Evolutionary conservation across 1,140 invertebrate genomes (phyloP), one percentile per base, ranked within the genome.

Genomic region (Drosophila insularis): DNA sequence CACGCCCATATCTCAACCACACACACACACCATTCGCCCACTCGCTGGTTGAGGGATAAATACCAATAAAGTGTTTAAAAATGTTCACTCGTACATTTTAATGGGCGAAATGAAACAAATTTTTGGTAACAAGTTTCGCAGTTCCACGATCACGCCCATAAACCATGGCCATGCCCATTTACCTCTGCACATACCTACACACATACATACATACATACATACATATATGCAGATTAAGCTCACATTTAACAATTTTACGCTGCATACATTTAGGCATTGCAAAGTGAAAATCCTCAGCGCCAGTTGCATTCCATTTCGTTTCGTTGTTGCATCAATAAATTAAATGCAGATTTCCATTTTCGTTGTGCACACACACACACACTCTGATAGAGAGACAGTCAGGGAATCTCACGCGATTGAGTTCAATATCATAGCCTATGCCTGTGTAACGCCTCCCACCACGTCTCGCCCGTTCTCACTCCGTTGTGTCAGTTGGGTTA

Each of bases 331-430:
- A 89, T 84, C 82, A 87, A 87, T 87, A 87, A 87, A 87, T 87
- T 89, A 87, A 87, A 89, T 87, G 84, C 82, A 87, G 82, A 87
- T 89, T 87, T 87, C 77, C 82, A 74, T 87, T 89, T 82, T 77
- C 75, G 67, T 58, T 55, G 77, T 46, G 59, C 66, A 27, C 31
- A 61, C 37, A 37, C 17, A 46, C 21, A 43, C 39, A n/a, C 14
- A 37, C 58, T 3, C 32, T 32, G 10, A 53, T 32, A 23, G 17
- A 35, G 43, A 21, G 43, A 4, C 8, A 19, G 43, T 17, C 17
- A 21, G 43, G 3, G 43, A 11, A 21, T 50, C 43, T 50, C 43
- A 37, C 32, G 31, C 56, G 27, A 59, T 37, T 31, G 31, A 46
- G 77, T 77, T 79, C 82, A 82, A 87, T 80, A 70, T 73, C 68